Percentiles rank a stretch among this genome's conserved stretches.
Evolutionary conservation across 2,888 invertebrate genomes (phyloP).

Genomic region (Chloroclysta siterata): DNA sequence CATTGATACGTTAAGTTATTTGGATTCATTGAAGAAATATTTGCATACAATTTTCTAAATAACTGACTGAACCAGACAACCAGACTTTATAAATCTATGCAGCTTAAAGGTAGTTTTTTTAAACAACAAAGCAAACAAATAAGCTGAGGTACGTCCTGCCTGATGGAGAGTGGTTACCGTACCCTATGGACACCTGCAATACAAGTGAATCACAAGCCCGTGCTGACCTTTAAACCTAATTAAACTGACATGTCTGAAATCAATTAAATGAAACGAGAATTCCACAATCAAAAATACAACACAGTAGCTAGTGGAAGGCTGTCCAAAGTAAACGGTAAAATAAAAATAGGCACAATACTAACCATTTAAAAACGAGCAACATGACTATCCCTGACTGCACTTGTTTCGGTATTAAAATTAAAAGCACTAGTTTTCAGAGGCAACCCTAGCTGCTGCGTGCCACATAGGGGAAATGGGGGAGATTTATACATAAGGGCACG

Average conservation of each 20-base stretch:
- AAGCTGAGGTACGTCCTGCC: too few species aligned
- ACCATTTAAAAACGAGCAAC: constrained; percentile 12
- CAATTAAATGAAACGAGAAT: not conserved
- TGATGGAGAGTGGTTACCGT: too few species aligned
- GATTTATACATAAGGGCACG: constrained; percentile 60
- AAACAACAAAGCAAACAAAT: too few species aligned
- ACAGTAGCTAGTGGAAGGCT: not conserved
- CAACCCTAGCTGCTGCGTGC: constrained; percentile 53
- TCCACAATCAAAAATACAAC: not conserved
- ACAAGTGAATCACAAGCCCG: too few species aligned
- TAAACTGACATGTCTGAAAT: not conserved
- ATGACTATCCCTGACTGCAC: constrained; percentile 4
- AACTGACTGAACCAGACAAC: too few species aligned
- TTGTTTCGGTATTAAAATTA: constrained; percentile 23
- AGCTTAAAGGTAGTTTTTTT: too few species aligned
- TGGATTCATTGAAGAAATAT: too few species aligned
- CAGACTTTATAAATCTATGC: too few species aligned
- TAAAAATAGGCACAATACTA: constrained; percentile 13
- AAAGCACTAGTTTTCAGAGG: constrained; percentile 41
- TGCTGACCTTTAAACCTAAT: too few species aligned
- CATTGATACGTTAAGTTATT: too few species aligned
- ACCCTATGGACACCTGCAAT: too few species aligned
- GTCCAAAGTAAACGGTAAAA: constrained; percentile 6
- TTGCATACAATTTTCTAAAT: too few species aligned
- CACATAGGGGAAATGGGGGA: constrained; percentile 55